Evolutionary conservation across 2,113 vertebrate genomes (phyloP), one percentile per base, ranked within the genome.

Genomic region (Pygathrix nemaeus): DNA sequence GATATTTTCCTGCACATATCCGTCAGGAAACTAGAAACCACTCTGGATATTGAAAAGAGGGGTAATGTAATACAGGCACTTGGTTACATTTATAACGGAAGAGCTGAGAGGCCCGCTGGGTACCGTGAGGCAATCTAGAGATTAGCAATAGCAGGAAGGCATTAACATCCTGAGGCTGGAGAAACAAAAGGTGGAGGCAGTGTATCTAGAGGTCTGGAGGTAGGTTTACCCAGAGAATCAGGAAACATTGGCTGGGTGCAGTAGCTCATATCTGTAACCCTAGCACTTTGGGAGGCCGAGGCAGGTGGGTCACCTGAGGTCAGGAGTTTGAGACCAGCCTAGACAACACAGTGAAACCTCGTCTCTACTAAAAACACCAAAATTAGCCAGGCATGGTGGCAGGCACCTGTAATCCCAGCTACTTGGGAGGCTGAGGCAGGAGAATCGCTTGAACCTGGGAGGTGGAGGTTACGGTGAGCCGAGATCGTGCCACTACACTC

Each of bases 21-120:
- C 82, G 30, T 45, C 30, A 82, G 66, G 66, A 87, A 87, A 90
- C 61, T 87, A 70, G 68, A 95, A 90, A 87, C 30, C 32, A 93
- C 35, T n/a, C 3, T 57, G 66, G 68, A 17, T 84, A 82, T 93
- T 90, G 90, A 25, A 61, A 92, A 73, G 32, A 27, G 81, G 40
- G 70, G 23, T 2, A 21, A 35, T 70, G 43, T 85, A 93, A 68
- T 48, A 30, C 12, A 68, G 78, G 40, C 23, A 66, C 32, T 14
- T 75, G 48, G 66, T 75, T 66, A 86, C 14, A 35, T 12, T 55
- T 32, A 17, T 50, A 48, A 18, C 35, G 32, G 48, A 81, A 75
- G 52, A 64, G 17, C 48, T 80, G 61, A 85, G 55, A 90, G 32
- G 23, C 38, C 38, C 9, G 20, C 7, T 27, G 50, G 43, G 27